phyloP scores from a whole-genome alignment of 2,797 vertebrate genomes.

The Orientallactaga sibirica region DNA sequence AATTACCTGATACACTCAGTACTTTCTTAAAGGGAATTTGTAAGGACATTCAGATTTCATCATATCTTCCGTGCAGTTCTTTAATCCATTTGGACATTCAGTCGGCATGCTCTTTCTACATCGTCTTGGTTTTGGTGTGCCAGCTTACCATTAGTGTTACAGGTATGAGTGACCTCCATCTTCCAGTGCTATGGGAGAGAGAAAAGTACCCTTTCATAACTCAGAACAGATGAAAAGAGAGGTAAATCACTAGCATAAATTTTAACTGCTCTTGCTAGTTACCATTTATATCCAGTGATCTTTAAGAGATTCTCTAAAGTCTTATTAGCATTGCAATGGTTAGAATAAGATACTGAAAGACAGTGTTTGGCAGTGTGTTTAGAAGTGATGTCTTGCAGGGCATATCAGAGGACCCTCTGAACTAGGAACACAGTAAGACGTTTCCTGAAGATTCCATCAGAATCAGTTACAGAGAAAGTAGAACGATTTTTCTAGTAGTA shows the following conservation, averaged over 20 bases:
- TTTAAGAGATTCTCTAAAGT: conserved; percentile 11
- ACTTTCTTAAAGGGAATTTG: conserved; percentile 12
- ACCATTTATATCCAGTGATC: conserved; percentile 20
- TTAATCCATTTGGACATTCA: not conserved
- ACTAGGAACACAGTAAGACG: not conserved
- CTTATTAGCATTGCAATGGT: not conserved
- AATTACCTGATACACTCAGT: not conserved
- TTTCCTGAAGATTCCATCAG: not conserved
- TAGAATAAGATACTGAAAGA: conserved; percentile 37
- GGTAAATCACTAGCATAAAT: not conserved
- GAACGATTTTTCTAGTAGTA: not conserved
- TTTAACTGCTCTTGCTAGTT: conserved; percentile 4
- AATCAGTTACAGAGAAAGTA: conserved; percentile 8
- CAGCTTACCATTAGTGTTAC: not conserved
- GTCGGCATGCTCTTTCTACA: not conserved
- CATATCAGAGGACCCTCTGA: conserved; percentile 37
- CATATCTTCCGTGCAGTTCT: not conserved
- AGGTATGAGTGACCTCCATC: not conserved
- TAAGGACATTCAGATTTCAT: not conserved
- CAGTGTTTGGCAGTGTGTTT: not conserved
- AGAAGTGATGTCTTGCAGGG: not conserved
- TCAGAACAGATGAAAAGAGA: conserved; percentile 16
- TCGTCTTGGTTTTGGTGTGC: not conserved
- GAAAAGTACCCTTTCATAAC: not conserved
- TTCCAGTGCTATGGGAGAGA: not conserved